phyloP scores from a whole-genome alignment of 2,113 vertebrate genomes.

The Acrocephalus kingi region DNA sequence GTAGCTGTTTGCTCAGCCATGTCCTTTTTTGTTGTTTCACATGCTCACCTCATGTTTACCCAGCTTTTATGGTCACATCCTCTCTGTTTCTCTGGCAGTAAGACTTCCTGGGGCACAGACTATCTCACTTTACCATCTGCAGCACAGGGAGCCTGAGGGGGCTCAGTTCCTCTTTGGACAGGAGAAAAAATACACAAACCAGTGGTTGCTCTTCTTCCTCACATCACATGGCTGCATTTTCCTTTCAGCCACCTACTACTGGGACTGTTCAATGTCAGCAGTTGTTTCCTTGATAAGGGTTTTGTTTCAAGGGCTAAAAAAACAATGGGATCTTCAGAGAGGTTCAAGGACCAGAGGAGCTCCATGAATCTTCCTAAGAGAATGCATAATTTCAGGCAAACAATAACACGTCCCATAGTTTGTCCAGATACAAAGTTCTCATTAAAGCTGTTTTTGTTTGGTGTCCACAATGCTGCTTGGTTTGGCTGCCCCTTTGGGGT shows the following conservation, averaged over 20 bases:
- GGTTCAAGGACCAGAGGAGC: conserved; percentile 1
- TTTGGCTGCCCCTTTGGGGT: conserved; percentile 42
- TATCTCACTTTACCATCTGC: conserved; percentile 40
- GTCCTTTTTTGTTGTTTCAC: conserved; percentile 14
- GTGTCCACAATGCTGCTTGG: conserved; percentile 48
- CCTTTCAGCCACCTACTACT: conserved; percentile 16
- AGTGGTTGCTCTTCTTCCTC: conserved; percentile 1
- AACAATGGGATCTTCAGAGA: conserved; percentile 30
- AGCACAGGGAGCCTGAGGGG: background rate
- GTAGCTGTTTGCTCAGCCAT: background rate
- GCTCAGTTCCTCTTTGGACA: conserved; percentile 17
- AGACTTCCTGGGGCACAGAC: background rate
- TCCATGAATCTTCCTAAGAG: conserved; percentile 13
- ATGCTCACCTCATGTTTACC: conserved; percentile 15
- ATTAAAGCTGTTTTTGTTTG: conserved; percentile 52
- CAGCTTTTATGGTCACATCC: conserved; percentile 49
- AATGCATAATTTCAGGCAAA: conserved; percentile 11
- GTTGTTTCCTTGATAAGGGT: conserved; percentile 43
- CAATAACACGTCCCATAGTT: background rate
- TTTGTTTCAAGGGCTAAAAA: conserved; percentile 22
- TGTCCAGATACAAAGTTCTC: conserved; percentile 34
- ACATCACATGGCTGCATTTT: background rate
- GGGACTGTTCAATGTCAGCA: background rate
- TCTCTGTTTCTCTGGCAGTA: background rate
- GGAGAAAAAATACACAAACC: conserved; percentile 50